Evolutionary conservation across 2,888 invertebrate species (phyloP).

Genomic region (Crocallis elinguaria): DNA sequence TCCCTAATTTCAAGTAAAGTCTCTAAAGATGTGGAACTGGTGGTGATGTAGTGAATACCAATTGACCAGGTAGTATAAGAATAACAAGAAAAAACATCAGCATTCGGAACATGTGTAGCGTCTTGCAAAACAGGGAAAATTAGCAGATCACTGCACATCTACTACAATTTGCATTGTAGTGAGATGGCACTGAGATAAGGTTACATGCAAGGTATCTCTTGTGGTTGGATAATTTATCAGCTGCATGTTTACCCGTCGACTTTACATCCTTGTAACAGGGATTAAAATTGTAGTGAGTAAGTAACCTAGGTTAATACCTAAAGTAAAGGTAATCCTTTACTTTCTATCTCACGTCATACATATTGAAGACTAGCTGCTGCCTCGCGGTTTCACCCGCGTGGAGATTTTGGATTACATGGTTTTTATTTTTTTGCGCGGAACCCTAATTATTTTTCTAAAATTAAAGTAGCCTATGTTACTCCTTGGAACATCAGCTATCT

Average conservation of each 20-base stretch:
- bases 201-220: neutral
- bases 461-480: too few species aligned
- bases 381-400: too few species aligned
- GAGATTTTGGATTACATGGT: too few species aligned
- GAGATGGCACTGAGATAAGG: constrained; percentile 30
- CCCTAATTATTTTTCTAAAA: too few species aligned
- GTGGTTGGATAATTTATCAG: neutral
- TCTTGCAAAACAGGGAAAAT: constrained; percentile 50
- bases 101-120: constrained; percentile 32
- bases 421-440: too few species aligned
- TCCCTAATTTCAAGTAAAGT: constrained; percentile 12
- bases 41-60: constrained; percentile 57
- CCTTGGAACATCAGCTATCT: too few species aligned
- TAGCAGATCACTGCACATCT: constrained; percentile 47
- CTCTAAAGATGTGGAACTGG: constrained; percentile 57
- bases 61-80: constrained; percentile 61
- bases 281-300: neutral
- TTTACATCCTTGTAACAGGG: neutral
- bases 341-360: neutral
- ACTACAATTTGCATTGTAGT: constrained; percentile 36
- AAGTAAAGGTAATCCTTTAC: neutral
- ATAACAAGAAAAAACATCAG: constrained; percentile 59
- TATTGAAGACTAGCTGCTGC: too few species aligned
- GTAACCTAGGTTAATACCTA: neutral
- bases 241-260: neutral